Conservation (phyloP, 2,113 vertebrate genomes). For the Recurvirostra avosetta region DNA sequence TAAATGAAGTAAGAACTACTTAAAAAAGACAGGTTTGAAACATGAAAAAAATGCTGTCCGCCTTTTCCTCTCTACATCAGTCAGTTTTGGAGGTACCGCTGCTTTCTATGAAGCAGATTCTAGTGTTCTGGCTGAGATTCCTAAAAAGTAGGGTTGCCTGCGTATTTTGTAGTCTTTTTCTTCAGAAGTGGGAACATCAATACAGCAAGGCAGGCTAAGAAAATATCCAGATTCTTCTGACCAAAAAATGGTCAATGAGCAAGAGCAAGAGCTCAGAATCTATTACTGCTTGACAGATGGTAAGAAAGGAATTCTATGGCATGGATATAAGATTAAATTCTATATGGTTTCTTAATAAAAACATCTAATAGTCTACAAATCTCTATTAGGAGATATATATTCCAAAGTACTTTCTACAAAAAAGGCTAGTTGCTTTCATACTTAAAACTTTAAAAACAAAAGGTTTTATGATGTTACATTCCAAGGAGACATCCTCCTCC, state of each 20-base stretch:
- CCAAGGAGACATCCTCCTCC: constrained; percentile 29
- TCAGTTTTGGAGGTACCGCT: background rate
- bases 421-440: background rate
- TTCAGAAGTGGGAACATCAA: background rate
- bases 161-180: background rate
- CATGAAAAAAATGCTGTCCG: background rate
- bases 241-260: background rate
- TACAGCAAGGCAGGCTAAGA: background rate
- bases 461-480: background rate
- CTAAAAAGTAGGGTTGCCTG: background rate
- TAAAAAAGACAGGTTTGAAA: background rate
- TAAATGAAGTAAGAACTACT: background rate
- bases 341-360: background rate
- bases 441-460: background rate
- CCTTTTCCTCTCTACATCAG: background rate
- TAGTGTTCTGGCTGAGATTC: background rate
- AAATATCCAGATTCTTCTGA: background rate
- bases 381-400: background rate
- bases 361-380: background rate
- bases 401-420: background rate
- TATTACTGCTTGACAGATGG: background rate
- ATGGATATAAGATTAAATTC: background rate
- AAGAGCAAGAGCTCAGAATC: background rate
- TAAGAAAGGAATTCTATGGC: background rate
- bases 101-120: background rate